Evolutionary conservation across 2,888 invertebrate species (phyloP), one percentile per base, ranked within the genome.

Genomic region (Dendrolimus houi): DNA sequence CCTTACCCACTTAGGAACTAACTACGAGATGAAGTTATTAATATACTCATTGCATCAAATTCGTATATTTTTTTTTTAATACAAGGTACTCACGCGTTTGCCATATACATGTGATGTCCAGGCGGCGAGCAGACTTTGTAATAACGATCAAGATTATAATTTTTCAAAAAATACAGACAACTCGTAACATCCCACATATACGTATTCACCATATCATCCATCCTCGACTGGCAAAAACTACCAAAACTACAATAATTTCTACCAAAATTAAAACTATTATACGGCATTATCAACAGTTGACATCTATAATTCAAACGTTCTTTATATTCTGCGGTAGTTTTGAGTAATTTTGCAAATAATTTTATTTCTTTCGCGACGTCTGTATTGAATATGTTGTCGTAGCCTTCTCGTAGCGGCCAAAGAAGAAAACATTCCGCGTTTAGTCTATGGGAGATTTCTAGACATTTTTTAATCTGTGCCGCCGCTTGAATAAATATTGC

Each of bases 131-230:
- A 92, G n/a, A 94, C 83, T 79, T 93, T 94, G 68, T 92, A 94
- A 68, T 91, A 89, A 6, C 92, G 85, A 53, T 93, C 93, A 67
- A 94, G 77, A 59, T 90, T 92, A 67, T 91, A 92, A 64, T 88
- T 87, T 72, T 92, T 93, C 66, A 94, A 73, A 65, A 94, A 92
- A 58, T 91, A 93, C 69, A 94, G 77, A 41, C 93, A 93, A 58
- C 93, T 93, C 59, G 92, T 92, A 10, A 93, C 92, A 78, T 94
- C 93, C 83, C 92, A 93, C 78, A 93, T 92, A 70, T 94, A 94
- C 41, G 65, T 71, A 62, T 92, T 91, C 57, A 92, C 85, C 52
- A 89, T 70, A 17, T 92, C 91, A 55, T 80, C 67, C 52, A 80
- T 76, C 56, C 72, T 64, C 65, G 70, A 66, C 66, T 76, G 76